Conservation (phyloP, 2,888 invertebrate genomes). For the Kryphioiulus occultus region DNA sequence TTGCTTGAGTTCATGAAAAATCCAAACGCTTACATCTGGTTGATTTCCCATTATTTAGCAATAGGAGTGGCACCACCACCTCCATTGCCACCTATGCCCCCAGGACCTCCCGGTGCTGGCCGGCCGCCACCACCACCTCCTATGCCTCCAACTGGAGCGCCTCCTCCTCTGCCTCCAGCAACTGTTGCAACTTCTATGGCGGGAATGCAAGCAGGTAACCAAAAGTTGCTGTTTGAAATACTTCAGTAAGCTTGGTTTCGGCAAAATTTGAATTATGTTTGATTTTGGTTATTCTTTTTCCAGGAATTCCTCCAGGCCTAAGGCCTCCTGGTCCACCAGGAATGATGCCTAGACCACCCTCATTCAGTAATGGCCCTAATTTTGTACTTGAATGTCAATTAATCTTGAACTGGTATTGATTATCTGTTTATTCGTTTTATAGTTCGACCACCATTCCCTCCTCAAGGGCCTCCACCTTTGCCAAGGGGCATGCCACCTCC, state of each 20-base stretch:
- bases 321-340: conserved; percentile 64
- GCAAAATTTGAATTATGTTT: conserved; percentile 47
- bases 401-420: neutral
- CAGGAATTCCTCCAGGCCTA: conserved; percentile 55
- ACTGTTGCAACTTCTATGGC: conserved; percentile 39
- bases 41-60: neutral
- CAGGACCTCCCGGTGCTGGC: conserved; percentile 33
- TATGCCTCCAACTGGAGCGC: conserved; percentile 48
- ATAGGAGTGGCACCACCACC: conserved; percentile 37
- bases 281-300: conserved; percentile 53
- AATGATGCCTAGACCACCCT: conserved; percentile 67
- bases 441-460: conserved; percentile 56
- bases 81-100: conserved; percentile 42
- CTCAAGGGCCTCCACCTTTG: conserved; percentile 45
- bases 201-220: conserved; percentile 33
- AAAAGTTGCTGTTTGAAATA: neutral
- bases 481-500: conserved; percentile 55
- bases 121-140: conserved; percentile 52
- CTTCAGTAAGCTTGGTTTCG: neutral
- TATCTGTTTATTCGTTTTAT: conserved; percentile 53
- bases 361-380: conserved; percentile 48
- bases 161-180: conserved; percentile 36
- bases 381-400: neutral
- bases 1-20: too few species aligned
- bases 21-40: too few species aligned